These are phyloP conservation scores for Tenodera sinensis DNA, from an alignment of 2,888 invertebrate genomes.

Conservation along the genomic window DNA sequence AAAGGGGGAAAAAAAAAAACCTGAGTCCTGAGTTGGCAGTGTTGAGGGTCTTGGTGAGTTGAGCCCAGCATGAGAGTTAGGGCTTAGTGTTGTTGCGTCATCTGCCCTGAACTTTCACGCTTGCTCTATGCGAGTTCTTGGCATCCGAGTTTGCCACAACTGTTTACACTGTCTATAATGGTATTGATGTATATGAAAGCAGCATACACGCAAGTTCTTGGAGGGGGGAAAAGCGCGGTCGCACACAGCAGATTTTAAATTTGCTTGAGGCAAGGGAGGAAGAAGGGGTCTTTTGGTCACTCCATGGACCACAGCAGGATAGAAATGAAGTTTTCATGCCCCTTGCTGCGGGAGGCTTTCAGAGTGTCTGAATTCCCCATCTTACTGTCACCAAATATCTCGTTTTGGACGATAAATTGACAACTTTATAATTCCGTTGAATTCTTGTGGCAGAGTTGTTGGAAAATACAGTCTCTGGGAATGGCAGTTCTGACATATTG, in stretches of 20 bases:
- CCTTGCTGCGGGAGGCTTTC: not conserved
- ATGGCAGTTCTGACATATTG: not conserved
- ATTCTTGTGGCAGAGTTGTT: not conserved
- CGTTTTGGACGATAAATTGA: not conserved
- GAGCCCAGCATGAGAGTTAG: too few relatives aligned
- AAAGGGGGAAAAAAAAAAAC: too few relatives aligned
- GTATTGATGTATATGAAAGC: too few relatives aligned
- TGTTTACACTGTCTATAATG: too few relatives aligned
- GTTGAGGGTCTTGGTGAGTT: too few relatives aligned
- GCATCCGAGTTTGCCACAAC: too few relatives aligned
- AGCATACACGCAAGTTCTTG: too few relatives aligned
- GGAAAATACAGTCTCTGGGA: not conserved
- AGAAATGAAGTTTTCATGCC: slow-evolving; percentile 10
- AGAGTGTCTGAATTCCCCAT: not conserved
- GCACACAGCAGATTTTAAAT: not conserved
- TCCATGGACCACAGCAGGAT: not conserved
- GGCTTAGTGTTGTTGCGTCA: too few relatives aligned
- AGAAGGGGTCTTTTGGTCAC: not conserved
- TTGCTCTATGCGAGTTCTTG: too few relatives aligned
- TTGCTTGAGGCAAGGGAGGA: not conserved
- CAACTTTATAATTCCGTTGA: not conserved
- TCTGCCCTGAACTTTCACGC: too few relatives aligned
- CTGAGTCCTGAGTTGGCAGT: too few relatives aligned
- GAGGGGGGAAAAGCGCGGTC: not conserved
- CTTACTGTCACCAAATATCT: not conserved